Evolutionary conservation across 2,797 vertebrate genomes (phyloP), one percentile per base, ranked within the genome.

Genomic region (Dicrostonyx torquatus): DNA sequence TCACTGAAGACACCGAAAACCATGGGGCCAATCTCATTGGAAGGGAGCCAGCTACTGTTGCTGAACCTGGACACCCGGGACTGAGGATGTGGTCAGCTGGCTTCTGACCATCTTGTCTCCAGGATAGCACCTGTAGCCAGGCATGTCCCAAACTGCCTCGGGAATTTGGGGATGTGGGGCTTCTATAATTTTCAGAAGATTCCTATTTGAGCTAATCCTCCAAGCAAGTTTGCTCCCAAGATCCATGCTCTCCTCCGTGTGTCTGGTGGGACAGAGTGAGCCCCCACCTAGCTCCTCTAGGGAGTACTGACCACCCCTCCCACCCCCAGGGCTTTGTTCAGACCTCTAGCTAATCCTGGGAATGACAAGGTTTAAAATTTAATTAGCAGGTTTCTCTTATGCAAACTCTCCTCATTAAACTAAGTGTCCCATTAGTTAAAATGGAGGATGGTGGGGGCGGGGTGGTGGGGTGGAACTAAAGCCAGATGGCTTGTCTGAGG

Each of bases 351-450:
- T 83, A 96, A 95, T 96, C 84, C 94, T 89, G 50, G 53, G 80
- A 93, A 89, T 75, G 97, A 97, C 97, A 95, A 93, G 87, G n/a
- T 66, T 96, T 97, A 97, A 97, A 97, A 92, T 97, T 98, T 98
- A 97, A 98, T 98, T 97, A 98, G 93, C 89, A 91, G 82, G 77
- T 83, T 93, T 93, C 87, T 94, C 92, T 97, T 97, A 98, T 97
- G 97, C 97, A 98, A 98, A 98, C 89, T 90, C 72, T 96, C 93
- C 97, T 98, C 95, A 98, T 98, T 98, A 97, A 97, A 96, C 94
- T 98, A 97, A 98, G 97, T 98, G 97, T 97, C 95, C 97, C 96
- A 93, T 98, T 98, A 97, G 96, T 95, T 96, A 96, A 97, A 97
- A 96, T 58, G 96, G 37, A 50, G 83, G 26, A 6, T 0, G 72